phyloP scores from a whole-genome alignment of 2,888 invertebrate species.

The Euspilapteryx auroguttella region DNA sequence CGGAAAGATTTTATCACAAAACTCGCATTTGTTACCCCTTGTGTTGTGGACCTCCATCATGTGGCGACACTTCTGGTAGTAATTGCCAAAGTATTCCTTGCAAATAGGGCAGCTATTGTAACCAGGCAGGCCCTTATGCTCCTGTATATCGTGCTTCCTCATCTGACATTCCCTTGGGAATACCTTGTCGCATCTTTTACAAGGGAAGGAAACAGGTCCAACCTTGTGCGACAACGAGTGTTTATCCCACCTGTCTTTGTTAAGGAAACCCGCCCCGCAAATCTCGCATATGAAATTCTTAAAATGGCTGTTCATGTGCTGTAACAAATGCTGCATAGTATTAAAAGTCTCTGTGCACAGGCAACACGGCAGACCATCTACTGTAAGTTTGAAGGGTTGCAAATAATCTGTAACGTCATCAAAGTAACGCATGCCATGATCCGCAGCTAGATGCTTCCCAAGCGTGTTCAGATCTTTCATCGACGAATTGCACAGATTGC shows the following conservation, averaged over 20 bases:
- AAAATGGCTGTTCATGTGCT: constrained; percentile 47
- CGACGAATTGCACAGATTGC: constrained; percentile 1
- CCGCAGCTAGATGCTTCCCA: constrained; percentile 26
- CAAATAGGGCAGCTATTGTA: constrained; percentile 49
- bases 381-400: constrained; percentile 32
- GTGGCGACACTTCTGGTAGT: constrained; percentile 45
- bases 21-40: constrained; percentile 40
- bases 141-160: constrained; percentile 40
- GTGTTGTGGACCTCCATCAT: constrained; percentile 47
- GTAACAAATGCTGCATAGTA: constrained; percentile 44
- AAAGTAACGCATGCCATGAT: constrained; percentile 38
- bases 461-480: background rate
- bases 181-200: constrained; percentile 32
- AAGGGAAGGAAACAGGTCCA: constrained; percentile 26
- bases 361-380: constrained; percentile 37
- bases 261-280: constrained; percentile 48
- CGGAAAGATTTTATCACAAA: constrained; percentile 46
- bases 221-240: constrained; percentile 42
- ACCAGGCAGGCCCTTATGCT: constrained; percentile 44
- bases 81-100: constrained; percentile 44
- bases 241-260: constrained; percentile 32
- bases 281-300: constrained; percentile 45
- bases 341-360: constrained; percentile 35
- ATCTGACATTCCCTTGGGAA: constrained; percentile 42
- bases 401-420: constrained; percentile 36